Evolutionary conservation across 1,140 invertebrate species (phyloP).

Genomic region (Diploscapter pachys): DNA sequence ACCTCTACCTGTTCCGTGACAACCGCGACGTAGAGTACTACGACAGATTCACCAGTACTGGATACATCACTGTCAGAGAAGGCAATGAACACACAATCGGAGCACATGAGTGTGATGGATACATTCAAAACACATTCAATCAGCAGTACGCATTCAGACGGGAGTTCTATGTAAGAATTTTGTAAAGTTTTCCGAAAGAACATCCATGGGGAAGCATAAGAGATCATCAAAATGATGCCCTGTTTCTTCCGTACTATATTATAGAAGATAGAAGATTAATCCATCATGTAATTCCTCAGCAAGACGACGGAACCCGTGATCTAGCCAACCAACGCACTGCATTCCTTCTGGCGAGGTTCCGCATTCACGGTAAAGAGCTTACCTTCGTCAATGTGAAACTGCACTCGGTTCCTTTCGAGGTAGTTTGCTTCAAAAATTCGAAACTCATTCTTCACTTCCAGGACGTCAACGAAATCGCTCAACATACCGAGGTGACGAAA

Average conservation of each 20-base stretch:
- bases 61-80: constrained; percentile 7
- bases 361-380: constrained; percentile 31
- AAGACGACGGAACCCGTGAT: constrained; percentile 33
- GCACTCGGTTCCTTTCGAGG: constrained; percentile 32
- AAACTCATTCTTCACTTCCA: no score
- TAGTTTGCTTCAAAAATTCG: no score
- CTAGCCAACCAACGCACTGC: constrained; percentile 25
- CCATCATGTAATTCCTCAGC: not conserved
- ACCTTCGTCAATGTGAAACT: constrained; percentile 33
- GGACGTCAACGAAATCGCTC: constrained; percentile 32
- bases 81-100: constrained; percentile 29
- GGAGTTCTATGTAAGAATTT: constrained; percentile 52
- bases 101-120: constrained; percentile 21
- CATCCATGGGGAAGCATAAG: no score
- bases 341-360: constrained; percentile 28
- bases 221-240: no score
- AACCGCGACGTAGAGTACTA: constrained; percentile 19
- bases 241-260: no score
- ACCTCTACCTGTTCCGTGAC: constrained; percentile 26
- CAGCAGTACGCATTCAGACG: constrained; percentile 30
- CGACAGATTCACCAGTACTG: constrained; percentile 34
- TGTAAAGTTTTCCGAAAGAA: constrained; percentile 65
- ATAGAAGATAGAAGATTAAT: no score
- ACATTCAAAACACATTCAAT: constrained; percentile 31
- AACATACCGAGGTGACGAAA: constrained; percentile 24